These are phyloP conservation scores for Aplidium turbinatum DNA, from an alignment of 23 tunicate genomes.

Conservation along the genomic window DNA sequence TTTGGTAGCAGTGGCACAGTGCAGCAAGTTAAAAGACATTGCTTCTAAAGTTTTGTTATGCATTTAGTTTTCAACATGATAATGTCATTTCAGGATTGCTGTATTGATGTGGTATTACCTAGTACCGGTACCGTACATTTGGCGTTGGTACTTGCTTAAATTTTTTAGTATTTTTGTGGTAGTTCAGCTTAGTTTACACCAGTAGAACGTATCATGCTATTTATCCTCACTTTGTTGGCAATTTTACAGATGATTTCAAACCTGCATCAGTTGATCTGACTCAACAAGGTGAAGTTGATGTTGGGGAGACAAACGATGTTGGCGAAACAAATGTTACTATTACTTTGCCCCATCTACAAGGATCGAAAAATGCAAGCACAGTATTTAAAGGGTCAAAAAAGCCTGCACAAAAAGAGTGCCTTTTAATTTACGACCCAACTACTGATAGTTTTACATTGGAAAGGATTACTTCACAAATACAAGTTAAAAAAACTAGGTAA, in stretches of 20 bases:
- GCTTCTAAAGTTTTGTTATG: too few relatives aligned
- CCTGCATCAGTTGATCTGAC: slow-evolving; percentile 86
- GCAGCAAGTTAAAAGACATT: too few relatives aligned
- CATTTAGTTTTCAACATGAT: too few relatives aligned
- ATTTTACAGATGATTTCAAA: slow-evolving; percentile 78
- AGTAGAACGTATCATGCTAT: too few relatives aligned
- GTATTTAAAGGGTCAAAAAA: slow-evolving; percentile 83
- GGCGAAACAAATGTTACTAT: slow-evolving; percentile 81
- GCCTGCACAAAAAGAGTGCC: slow-evolving; percentile 87
- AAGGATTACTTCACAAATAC: slow-evolving; percentile 75
- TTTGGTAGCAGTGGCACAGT: too few relatives aligned
- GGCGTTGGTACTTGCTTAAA: too few relatives aligned
- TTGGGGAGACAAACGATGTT: slow-evolving; percentile 79
- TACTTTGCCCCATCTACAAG: slow-evolving; percentile 66
- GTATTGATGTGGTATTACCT: too few relatives aligned
- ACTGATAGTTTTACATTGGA: slow-evolving; percentile 74
- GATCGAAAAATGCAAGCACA: slow-evolving; percentile 66
- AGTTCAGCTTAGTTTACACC: too few relatives aligned
- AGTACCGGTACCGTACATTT: too few relatives aligned
- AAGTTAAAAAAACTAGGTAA: slow-evolving; percentile 85
- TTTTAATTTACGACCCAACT: slow-evolving; percentile 62
- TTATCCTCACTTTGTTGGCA: too few relatives aligned
- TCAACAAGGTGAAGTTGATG: slow-evolving; percentile 63
- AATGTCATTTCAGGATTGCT: too few relatives aligned
- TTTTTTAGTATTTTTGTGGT: too few relatives aligned